A percentile compares a stretch with the other conserved stretches of the same genome.
Conservation (phyloP, 2,888 invertebrate genomes). For the Dugesia japonica region DNA sequence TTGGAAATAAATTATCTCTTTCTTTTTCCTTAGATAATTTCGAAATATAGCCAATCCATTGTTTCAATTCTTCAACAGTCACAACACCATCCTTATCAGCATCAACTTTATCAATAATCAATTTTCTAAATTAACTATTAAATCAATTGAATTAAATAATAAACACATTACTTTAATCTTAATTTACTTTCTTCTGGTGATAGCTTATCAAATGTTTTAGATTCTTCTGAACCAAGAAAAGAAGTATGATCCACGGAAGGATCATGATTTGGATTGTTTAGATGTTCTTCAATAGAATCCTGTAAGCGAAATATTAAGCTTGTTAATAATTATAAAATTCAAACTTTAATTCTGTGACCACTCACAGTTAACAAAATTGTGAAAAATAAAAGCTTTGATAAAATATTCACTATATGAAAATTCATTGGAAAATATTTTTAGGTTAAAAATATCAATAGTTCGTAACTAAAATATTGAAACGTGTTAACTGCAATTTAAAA, state of each 20-base stretch:
- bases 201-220: conserved; percentile 74
- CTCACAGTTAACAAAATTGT: not conserved
- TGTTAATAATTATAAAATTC: no score
- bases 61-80: conserved; percentile 68
- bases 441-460: no score
- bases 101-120: conserved; percentile 78
- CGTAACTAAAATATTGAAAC: no score
- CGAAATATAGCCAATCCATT: conserved; percentile 61
- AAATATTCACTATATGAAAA: not conserved
- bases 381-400: not conserved
- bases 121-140: conserved; percentile 55
- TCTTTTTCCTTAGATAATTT: not conserved
- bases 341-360: conserved; percentile 1
- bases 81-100: conserved; percentile 44
- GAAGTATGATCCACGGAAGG: conserved; percentile 83
- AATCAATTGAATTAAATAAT: not conserved
- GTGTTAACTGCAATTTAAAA: not conserved
- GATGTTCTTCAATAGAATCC: not conserved
- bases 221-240: conserved; percentile 57
- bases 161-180: conserved; percentile 37
- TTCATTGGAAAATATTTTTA: not conserved
- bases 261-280: conserved; percentile 53
- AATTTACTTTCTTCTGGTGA: conserved; percentile 68
- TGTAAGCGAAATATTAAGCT: not conserved
- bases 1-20: not conserved